Evolutionary conservation across 2,797 vertebrate genomes (phyloP).

Genomic region (Telmatherina bonti): DNA sequence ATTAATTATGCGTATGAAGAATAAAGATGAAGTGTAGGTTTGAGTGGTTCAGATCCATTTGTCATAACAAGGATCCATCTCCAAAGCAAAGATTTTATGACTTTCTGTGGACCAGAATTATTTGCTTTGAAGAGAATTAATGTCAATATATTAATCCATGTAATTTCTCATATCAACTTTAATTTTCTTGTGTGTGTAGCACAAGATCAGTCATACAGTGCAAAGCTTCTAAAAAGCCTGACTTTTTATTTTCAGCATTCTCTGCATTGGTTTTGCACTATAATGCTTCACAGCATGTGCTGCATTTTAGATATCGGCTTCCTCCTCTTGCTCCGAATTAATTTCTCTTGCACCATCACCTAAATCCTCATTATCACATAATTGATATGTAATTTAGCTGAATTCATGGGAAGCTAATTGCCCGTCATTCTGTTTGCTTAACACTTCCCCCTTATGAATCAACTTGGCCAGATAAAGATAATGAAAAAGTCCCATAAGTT

Average conservation of each 20-base stretch:
- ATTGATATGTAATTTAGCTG: conserved; percentile 72
- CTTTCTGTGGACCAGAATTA: conserved; percentile 62
- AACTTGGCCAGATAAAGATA: conserved; percentile 37
- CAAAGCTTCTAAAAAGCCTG: not conserved
- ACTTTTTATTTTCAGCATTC: not conserved
- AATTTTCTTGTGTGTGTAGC: not conserved
- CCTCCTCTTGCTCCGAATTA: conserved; percentile 17
- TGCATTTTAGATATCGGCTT: conserved; percentile 17
- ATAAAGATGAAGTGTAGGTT: conserved; percentile 68
- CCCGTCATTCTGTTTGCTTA: conserved; percentile 71
- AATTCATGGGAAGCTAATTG: conserved; percentile 70
- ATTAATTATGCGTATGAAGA: conserved; percentile 74
- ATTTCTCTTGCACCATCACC: conserved; percentile 36
- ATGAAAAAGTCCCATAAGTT: conserved; percentile 44
- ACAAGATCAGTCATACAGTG: not conserved
- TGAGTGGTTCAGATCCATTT: conserved; percentile 43
- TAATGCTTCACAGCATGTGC: not conserved
- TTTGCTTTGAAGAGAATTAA: conserved; percentile 12
- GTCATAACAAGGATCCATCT: conserved; percentile 45
- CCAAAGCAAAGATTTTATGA: conserved; percentile 35
- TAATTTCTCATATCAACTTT: not conserved
- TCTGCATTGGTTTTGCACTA: not conserved
- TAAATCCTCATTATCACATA: conserved; percentile 72
- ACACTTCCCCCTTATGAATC: conserved; percentile 42
- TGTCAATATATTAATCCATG: not conserved